phyloP scores from a whole-genome alignment of 2,797 vertebrate species.

The Octomys mimax region DNA sequence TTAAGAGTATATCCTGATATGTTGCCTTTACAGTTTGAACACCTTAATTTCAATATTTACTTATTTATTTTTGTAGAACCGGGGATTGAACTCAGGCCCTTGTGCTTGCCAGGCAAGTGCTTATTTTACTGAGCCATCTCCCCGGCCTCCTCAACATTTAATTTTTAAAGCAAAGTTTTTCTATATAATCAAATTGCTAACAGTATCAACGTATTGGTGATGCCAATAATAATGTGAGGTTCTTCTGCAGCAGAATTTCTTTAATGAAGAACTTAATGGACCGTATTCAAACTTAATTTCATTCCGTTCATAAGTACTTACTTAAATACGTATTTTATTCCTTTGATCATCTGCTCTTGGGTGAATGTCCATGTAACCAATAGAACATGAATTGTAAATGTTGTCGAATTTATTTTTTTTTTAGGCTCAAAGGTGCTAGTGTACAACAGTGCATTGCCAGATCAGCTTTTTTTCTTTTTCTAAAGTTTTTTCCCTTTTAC shows the following conservation, averaged over 20 bases:
- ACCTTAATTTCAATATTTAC: conserved; percentile 33
- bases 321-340: conserved; percentile 59
- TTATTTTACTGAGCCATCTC: too few relatives aligned
- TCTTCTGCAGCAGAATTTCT: conserved; percentile 54
- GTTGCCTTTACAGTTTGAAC: conserved; percentile 38
- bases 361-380: conserved; percentile 10
- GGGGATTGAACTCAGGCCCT: too few relatives aligned
- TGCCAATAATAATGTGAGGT: conserved; percentile 41
- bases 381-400: not conserved
- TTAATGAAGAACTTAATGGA: conserved; percentile 73
- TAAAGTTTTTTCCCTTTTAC: not conserved
- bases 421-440: not conserved
- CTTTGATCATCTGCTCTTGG: conserved; percentile 49
- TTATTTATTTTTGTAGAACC: too few relatives aligned
- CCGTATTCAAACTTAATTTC: conserved; percentile 67
- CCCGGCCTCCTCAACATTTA: not conserved
- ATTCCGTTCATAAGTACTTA: conserved; percentile 41
- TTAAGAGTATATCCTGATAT: not conserved
- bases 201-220: not conserved
- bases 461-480: not conserved
- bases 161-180: conserved; percentile 58
- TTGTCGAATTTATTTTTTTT: not conserved
- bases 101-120: too few relatives aligned
- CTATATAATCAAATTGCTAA: conserved; percentile 37
- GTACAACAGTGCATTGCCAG: not conserved